phyloP scores from a whole-genome alignment of 1,140 invertebrate genomes.

The Parapsyche elsis region DNA sequence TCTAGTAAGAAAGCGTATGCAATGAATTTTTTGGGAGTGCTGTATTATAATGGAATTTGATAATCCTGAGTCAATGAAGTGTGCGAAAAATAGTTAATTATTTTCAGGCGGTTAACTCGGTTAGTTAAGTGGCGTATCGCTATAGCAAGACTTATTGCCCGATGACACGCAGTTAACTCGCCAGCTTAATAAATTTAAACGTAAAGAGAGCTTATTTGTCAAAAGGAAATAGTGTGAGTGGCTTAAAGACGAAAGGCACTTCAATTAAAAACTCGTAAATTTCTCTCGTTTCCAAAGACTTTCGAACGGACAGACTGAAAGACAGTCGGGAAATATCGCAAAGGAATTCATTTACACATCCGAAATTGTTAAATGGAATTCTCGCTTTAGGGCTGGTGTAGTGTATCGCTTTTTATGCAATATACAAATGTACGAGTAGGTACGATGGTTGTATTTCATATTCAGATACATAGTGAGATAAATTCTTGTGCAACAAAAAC shows the following conservation, averaged over 20 bases:
- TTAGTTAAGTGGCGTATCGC: background rate
- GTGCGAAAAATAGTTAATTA: background rate
- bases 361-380: background rate
- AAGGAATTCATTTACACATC: background rate
- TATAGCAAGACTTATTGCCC: conserved; percentile 10
- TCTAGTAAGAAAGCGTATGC: too few species aligned
- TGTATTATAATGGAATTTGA: too few species aligned
- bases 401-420: background rate
- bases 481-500: conserved; percentile 1
- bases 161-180: conserved; percentile 10
- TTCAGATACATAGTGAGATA: background rate
- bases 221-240: background rate
- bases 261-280: conserved; percentile 26
- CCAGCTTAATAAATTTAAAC: conserved; percentile 7
- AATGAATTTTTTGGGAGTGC: too few species aligned
- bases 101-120: conserved; percentile 6
- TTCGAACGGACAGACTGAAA: background rate
- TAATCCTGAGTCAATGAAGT: background rate
- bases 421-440: background rate
- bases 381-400: too few species aligned
- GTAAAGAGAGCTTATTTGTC: conserved; percentile 14
- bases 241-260: background rate
- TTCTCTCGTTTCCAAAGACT: background rate
- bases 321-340: background rate
- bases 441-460: background rate